Percentiles rank a stretch among this genome's conserved stretches.
These are phyloP conservation scores for Muntiacus muntjak DNA, from an alignment of 2,113 vertebrate genomes.

Conservation along the genomic window DNA sequence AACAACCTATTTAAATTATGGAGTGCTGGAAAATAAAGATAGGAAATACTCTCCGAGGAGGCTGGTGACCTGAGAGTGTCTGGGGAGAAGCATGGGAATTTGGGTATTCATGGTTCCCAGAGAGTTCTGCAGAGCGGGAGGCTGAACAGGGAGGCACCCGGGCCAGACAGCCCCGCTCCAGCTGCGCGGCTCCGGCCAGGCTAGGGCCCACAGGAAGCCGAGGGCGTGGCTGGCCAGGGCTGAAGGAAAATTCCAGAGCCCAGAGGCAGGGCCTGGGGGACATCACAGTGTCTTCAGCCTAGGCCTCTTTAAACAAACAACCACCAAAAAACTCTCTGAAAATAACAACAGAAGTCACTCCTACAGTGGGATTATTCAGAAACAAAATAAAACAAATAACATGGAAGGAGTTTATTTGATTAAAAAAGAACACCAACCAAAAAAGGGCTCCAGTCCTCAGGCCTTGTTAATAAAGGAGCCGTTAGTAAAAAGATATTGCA, in stretches of 20 bases:
- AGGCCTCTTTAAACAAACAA: slow-evolving; percentile 57
- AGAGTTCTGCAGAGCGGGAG: not conserved
- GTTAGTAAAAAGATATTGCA: not conserved
- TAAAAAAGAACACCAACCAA: not conserved
- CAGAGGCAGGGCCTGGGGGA: slow-evolving; percentile 11
- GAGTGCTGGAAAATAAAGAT: slow-evolving; percentile 16
- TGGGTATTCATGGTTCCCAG: not conserved
- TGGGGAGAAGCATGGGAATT: not conserved
- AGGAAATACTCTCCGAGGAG: not conserved
- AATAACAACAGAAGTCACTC: not conserved
- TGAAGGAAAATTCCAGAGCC: slow-evolving; percentile 72
- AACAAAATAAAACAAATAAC: slow-evolving; percentile 53
- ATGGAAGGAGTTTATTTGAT: slow-evolving; percentile 33
- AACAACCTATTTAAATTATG: slow-evolving; percentile 7
- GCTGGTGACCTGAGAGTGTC: not conserved
- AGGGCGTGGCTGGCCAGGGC: slow-evolving; percentile 54
- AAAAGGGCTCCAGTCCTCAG: not conserved
- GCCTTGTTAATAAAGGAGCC: not conserved
- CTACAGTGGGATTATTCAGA: not conserved
- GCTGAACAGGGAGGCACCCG: not conserved
- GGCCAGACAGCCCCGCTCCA: not conserved
- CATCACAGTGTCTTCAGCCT: slow-evolving; percentile 40
- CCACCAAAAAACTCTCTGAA: not conserved
- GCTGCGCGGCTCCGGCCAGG: not conserved
- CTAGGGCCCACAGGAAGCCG: slow-evolving; percentile 53